phyloP scores from a whole-genome alignment of 2,113 vertebrate genomes.

The Benitochromis conjunctus region DNA sequence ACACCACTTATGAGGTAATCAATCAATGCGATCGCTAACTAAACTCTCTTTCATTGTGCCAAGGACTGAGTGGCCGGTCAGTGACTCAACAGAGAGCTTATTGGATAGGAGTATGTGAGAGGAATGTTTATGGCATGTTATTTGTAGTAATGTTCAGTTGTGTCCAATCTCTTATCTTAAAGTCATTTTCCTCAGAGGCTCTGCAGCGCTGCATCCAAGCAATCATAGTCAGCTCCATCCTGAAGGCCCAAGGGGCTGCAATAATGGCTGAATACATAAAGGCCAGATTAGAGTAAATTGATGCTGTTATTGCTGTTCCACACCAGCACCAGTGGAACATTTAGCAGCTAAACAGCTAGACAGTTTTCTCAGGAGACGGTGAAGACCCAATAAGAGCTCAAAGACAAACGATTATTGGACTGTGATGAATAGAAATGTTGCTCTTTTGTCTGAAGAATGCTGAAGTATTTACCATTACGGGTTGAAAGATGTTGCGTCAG shows the following conservation, averaged over 20 bases:
- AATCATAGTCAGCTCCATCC: neutral
- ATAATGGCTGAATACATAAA: neutral
- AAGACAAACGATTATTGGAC: neutral
- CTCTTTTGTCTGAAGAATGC: neutral
- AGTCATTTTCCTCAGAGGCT: neutral
- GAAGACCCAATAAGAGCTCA: neutral
- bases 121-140: slow-evolving; percentile 31
- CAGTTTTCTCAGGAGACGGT: neutral
- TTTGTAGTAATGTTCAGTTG: slow-evolving; percentile 9
- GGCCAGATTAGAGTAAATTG: neutral
- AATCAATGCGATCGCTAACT: slow-evolving; percentile 41
- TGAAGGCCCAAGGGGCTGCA: neutral
- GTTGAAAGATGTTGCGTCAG: neutral
- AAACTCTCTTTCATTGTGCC: slow-evolving; percentile 23
- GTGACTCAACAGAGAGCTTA: neutral
- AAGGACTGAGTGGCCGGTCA: neutral
- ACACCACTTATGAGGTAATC: slow-evolving; percentile 44
- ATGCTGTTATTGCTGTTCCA: neutral
- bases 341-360: neutral
- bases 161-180: neutral
- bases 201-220: neutral
- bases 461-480: neutral
- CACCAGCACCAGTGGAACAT: neutral
- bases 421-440: neutral
- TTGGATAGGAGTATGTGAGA: neutral